Conservation (phyloP, 1,140 invertebrate genomes). For the Tetramorium parvispinum region DNA sequence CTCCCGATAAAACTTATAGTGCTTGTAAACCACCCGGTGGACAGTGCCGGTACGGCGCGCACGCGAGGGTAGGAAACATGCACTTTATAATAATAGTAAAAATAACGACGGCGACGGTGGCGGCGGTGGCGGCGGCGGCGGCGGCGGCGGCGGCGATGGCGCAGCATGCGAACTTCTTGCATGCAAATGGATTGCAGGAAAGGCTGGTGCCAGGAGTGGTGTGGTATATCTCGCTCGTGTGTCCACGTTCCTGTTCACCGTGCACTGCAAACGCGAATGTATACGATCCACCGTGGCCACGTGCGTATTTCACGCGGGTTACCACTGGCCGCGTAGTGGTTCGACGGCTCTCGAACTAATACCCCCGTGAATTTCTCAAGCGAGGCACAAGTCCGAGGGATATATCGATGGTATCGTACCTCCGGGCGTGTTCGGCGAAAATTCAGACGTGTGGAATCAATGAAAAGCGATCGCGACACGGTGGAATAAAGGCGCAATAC, state of each 20-base stretch:
- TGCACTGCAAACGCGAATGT: constrained; percentile 65
- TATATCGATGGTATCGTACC: background rate
- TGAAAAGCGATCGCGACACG: background rate
- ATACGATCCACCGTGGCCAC: constrained; percentile 47
- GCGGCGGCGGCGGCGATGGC: constrained; percentile 54
- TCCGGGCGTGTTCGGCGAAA: background rate
- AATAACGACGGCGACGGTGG: constrained; percentile 70
- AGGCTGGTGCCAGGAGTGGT: constrained; percentile 56
- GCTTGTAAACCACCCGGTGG: constrained; percentile 76
- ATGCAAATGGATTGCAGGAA: constrained; percentile 79
- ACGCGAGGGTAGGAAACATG: constrained; percentile 78
- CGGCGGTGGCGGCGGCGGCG: constrained; percentile 1
- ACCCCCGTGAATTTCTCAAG: background rate
- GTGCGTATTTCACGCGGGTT: constrained; percentile 61
- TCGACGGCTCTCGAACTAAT: constrained; percentile 1
- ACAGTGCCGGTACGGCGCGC: constrained; percentile 65
- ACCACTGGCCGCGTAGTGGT: constrained; percentile 14
- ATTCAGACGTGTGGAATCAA: background rate
- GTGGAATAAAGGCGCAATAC: background rate
- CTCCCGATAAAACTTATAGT: constrained; percentile 79
- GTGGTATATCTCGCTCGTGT: constrained; percentile 43
- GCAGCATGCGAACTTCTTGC: constrained; percentile 77
- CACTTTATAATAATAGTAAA: constrained; percentile 81
- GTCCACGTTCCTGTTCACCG: constrained; percentile 65
- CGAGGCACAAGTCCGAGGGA: background rate